Evolutionary conservation across 2,113 vertebrate genomes (phyloP).

Genomic region (Catharus fuscescens): DNA sequence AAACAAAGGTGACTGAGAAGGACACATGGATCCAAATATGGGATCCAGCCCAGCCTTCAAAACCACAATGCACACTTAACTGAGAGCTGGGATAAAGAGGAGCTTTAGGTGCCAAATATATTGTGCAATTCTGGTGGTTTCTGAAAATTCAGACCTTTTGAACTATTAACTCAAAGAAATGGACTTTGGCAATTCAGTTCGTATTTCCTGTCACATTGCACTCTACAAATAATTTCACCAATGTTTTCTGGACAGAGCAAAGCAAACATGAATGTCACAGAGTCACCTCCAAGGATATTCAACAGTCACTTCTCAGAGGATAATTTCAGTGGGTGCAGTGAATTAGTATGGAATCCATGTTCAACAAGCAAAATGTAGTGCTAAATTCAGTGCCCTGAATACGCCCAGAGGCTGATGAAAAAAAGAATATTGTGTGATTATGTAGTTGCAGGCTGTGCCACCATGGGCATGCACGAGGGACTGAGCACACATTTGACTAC

Average conservation of each 20-base stretch:
- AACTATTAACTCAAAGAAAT: not conserved
- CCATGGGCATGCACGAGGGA: not conserved
- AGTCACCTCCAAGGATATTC: not conserved
- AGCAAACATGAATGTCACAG: not conserved
- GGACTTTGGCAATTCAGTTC: not conserved
- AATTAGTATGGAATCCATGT: not conserved
- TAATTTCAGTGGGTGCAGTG: not conserved
- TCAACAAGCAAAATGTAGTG: not conserved
- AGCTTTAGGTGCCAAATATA: rapidly evolving
- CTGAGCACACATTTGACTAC: not conserved
- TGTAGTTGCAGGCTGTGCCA: not conserved
- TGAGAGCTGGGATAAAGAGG: not conserved
- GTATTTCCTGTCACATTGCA: not conserved
- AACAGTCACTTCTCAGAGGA: not conserved
- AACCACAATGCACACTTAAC: not conserved
- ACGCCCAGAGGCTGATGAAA: not conserved
- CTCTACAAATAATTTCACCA: not conserved
- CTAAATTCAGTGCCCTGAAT: not conserved
- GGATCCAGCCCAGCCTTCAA: not conserved
- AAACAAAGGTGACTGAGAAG: not conserved
- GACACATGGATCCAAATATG: not conserved
- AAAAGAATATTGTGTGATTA: not conserved
- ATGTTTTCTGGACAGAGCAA: not conserved
- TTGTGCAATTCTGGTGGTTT: not conserved
- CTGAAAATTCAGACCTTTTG: not conserved